Conservation (phyloP, 2,797 vertebrate genomes). For the Austrolebias charrua region DNA sequence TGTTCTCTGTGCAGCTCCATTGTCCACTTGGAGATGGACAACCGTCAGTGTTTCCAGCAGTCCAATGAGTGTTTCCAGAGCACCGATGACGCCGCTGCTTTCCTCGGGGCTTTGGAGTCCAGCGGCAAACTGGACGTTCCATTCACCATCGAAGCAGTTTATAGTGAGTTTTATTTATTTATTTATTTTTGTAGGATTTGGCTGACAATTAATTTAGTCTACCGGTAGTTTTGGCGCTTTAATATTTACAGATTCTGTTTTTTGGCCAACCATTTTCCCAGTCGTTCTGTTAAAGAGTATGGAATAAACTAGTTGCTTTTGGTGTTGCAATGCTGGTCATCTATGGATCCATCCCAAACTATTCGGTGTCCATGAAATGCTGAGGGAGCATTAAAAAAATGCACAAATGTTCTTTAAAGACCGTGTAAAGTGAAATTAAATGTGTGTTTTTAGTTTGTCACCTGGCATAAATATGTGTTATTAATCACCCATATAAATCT, state of each 20-base stretch:
- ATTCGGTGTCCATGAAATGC: neutral
- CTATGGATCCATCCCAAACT: too few species aligned
- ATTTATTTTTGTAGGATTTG: neutral
- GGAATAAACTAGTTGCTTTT: neutral
- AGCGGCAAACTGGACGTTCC: slow-evolving; percentile 91
- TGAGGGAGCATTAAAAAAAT: neutral
- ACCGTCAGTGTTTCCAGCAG: slow-evolving; percentile 92
- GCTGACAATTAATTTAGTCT: too few species aligned
- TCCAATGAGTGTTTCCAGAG: slow-evolving; percentile 95
- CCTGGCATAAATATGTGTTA: too few species aligned
- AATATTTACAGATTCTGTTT: neutral
- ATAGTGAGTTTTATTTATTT: slow-evolving; percentile 90
- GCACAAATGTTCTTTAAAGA: too few species aligned
- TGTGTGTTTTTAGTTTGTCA: too few species aligned
- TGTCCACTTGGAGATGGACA: slow-evolving; percentile 95
- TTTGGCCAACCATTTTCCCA: neutral
- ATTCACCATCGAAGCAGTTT: slow-evolving; percentile 93
- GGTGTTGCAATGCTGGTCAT: neutral
- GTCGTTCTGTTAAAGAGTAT: too few species aligned
- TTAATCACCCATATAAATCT: too few species aligned
- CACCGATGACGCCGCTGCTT: slow-evolving; percentile 89
- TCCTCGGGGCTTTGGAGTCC: slow-evolving; percentile 92
- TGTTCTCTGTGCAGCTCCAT: slow-evolving; percentile 82
- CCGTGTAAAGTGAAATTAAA: too few species aligned
- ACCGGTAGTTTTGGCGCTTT: neutral